Base-by-base conservation (phyloP, 2,797 vertebrate species). In the Crax fasciolata region DNA sequence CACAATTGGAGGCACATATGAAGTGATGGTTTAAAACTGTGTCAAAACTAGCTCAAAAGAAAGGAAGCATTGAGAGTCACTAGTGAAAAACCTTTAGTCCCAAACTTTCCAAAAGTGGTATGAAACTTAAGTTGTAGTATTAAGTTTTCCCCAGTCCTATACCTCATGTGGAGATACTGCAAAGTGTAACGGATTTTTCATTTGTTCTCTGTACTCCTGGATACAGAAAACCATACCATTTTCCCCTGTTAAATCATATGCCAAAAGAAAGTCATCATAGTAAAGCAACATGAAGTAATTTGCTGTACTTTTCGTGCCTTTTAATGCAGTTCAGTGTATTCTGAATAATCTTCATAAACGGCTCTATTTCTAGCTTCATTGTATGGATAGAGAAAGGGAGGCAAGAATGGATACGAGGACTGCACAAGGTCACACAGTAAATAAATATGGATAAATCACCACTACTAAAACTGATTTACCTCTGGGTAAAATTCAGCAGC, bases 401-500 rank as follows among this genome's bases (percentile, higher is more conserved):
- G 35, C 54, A 89, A 89, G 32, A 79, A 48, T 23, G 58, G 39
- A 41, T 84, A 43, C 0, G 3, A 70, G 51, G 32, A 43, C 51
- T 93, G 43, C 74, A 27, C 88, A 89, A 94, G 75, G 79, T 91
- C 76, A 86, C 18, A 11, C 52, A 84, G 41, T 43, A 84, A 73
- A 75, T 70, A 86, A 79, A 49, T 0, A 0, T 32, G 38, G 57
- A 72, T 85, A 80, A 79, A 81, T 84, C n/a, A 41, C 61, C 51
- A 27, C 51, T 89, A 19, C 55, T 63, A 79, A 81, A 93, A 75
- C 39, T 49, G 54, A 49, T 78, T 62, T 17, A 73, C 35, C 67
- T 91, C 30, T 27, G 49, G 68, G 70, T 92, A 76, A 93, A 93
- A 94, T 70, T 78, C 55, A 79, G 71, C 73, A 86, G 48, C 73